These are phyloP conservation scores for Thaleichthys pacificus DNA, from an alignment of 2,797 vertebrate genomes.

Conservation along the genomic window DNA sequence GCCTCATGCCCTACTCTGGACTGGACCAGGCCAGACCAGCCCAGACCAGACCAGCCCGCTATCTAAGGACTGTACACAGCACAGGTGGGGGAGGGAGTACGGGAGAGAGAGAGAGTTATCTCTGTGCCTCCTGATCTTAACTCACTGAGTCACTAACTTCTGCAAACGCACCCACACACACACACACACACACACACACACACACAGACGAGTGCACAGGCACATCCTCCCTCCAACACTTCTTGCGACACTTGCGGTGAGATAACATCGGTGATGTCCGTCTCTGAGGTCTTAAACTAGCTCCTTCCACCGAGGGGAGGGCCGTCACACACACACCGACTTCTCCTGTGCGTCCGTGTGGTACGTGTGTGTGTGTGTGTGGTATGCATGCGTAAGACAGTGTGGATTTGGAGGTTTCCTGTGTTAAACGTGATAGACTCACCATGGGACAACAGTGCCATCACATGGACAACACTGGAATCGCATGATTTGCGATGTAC, in stretches of 20 bases:
- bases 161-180: neutral
- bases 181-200: neutral
- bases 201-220: neutral
- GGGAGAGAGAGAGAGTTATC: neutral
- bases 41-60: no score
- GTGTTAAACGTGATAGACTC: neutral
- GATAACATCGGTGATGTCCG: neutral
- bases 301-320: neutral
- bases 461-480: constrained; percentile 57
- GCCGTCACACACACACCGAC: neutral
- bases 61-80: no score
- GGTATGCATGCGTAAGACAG: neutral
- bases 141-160: neutral
- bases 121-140: constrained; percentile 11
- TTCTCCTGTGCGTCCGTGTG: neutral
- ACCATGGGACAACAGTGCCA: constrained; percentile 61
- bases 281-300: neutral
- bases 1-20: no score
- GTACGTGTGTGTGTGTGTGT: neutral
- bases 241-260: neutral
- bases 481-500: neutral
- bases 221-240: constrained; percentile 1
- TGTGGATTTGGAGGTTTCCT: neutral
- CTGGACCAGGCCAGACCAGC: no score
- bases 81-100: no score